These are phyloP conservation scores for Drosophila athabasca DNA, from an alignment of 1,140 invertebrate genomes.

Conservation along the genomic window DNA sequence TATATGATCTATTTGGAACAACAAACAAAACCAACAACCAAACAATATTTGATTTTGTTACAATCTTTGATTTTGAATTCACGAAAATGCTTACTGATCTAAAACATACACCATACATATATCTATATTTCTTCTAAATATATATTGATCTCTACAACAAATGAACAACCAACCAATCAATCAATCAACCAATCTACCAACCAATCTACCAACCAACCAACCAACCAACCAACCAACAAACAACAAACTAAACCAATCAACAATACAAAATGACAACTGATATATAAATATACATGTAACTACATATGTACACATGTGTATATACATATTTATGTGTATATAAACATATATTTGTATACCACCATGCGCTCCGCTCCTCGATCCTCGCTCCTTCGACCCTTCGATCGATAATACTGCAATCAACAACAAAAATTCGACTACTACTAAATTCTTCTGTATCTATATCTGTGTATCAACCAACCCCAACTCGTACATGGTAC, in stretches of 20 bases:
- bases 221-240: slow-evolving; percentile 15
- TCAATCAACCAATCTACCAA: slow-evolving; percentile 22
- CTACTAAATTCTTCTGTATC: slow-evolving; percentile 63
- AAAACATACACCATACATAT: slow-evolving; percentile 9
- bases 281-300: slow-evolving; percentile 48
- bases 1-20: too few species aligned
- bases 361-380: slow-evolving; percentile 38
- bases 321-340: slow-evolving; percentile 41
- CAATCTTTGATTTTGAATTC: too few species aligned
- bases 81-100: too few species aligned
- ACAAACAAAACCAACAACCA: too few species aligned
- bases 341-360: slow-evolving; percentile 63
- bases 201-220: slow-evolving; percentile 14
- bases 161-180: slow-evolving; percentile 3
- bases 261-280: slow-evolving; percentile 8
- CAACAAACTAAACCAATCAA: slow-evolving; percentile 25
- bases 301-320: slow-evolving; percentile 7
- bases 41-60: too few species aligned
- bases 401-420: slow-evolving; percentile 28
- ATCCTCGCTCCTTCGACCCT: slow-evolving; percentile 56
- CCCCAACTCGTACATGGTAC: not conserved
- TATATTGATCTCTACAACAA: slow-evolving; percentile 7
- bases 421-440: slow-evolving; percentile 36
- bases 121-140: slow-evolving; percentile 9
- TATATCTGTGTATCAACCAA: slow-evolving; percentile 48